These are phyloP conservation scores for Drosophila robusta DNA, from an alignment of 2,888 invertebrate species.

Conservation along the genomic window DNA sequence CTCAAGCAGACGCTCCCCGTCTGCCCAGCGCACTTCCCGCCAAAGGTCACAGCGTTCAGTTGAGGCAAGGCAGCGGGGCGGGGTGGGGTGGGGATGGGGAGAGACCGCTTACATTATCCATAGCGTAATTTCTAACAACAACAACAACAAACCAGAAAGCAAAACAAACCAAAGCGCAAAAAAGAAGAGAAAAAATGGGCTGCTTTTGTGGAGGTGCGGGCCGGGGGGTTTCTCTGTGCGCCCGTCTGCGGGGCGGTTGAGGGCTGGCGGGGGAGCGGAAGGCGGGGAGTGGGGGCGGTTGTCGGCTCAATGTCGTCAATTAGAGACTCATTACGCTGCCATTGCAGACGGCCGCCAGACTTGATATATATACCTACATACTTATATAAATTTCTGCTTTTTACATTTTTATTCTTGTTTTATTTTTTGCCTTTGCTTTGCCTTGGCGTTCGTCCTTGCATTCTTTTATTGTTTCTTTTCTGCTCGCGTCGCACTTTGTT, in stretches of 20 bases:
- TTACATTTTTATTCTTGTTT: constrained; percentile 18
- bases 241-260: constrained; percentile 7
- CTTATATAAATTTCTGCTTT: constrained; percentile 16
- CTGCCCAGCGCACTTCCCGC: background rate
- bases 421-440: constrained; percentile 35
- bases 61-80: background rate
- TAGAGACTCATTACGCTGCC: constrained; percentile 84
- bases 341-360: constrained; percentile 83
- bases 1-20: background rate
- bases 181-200: constrained; percentile 13
- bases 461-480: constrained; percentile 76
- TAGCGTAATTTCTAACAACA: constrained; percentile 77
- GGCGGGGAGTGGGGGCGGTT: background rate
- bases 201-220: background rate
- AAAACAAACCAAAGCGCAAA: constrained; percentile 10
- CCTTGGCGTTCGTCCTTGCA: constrained; percentile 58
- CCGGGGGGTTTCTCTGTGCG: constrained; percentile 7
- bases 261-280: background rate
- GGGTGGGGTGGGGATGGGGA: background rate
- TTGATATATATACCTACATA: constrained; percentile 43
- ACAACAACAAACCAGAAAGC: constrained; percentile 31
- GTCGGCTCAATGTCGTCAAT: constrained; percentile 80
- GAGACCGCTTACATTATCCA: constrained; percentile 60
- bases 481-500: constrained; percentile 39
- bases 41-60: constrained; percentile 46